Percentiles rank a stretch among this genome's conserved stretches.
phyloP scores from a whole-genome alignment of 2,113 vertebrate species.

The Falcunculus frontatus region DNA sequence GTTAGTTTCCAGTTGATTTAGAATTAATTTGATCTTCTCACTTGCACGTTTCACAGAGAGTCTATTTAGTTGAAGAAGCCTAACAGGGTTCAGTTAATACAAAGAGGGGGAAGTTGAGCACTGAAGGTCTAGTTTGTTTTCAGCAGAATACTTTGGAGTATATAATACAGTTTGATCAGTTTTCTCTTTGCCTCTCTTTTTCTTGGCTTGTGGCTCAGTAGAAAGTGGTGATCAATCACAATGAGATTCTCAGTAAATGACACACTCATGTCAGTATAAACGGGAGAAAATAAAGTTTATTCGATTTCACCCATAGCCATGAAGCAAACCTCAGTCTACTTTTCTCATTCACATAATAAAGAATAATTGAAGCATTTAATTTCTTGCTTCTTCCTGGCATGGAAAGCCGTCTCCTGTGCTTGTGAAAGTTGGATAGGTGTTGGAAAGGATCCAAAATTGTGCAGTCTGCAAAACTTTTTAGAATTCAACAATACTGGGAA shows the following conservation, averaged over 20 bases:
- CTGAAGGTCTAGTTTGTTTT: background rate
- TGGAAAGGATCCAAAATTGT: background rate
- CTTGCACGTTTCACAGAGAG: background rate
- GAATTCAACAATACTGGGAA: background rate
- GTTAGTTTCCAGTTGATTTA: background rate
- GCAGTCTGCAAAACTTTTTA: background rate
- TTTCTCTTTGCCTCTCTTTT: background rate
- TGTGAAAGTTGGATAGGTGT: background rate
- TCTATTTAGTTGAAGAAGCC: background rate
- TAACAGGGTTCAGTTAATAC: background rate
- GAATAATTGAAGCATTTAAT: background rate
- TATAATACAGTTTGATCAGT: background rate
- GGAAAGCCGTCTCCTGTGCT: background rate
- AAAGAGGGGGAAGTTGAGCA: background rate
- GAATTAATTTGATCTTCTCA: background rate
- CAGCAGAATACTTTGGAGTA: background rate
- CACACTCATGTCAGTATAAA: background rate
- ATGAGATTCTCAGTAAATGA: background rate
- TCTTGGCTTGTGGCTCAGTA: background rate
- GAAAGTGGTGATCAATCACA: background rate
- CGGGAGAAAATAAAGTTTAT: background rate
- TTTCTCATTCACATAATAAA: background rate
- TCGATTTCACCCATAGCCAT: background rate
- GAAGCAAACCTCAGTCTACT: background rate
- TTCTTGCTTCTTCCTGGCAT: background rate